Conservation (phyloP, 2,888 invertebrate species). For the Ferrisia virgata region DNA sequence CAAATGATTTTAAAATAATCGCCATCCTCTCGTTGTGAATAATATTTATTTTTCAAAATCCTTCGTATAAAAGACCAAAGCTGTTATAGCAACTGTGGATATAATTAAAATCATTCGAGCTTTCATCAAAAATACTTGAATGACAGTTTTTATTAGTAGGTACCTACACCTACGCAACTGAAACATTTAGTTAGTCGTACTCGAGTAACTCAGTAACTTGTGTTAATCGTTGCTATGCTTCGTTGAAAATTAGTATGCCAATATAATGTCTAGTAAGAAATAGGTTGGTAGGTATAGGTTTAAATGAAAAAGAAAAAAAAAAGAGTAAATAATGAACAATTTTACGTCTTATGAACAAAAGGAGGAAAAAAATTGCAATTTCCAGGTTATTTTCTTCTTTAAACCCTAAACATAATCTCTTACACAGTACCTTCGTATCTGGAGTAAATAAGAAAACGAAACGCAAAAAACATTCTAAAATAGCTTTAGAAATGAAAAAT, state of each 20-base stretch:
- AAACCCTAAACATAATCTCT: not conserved
- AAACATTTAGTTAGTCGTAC: too few species aligned
- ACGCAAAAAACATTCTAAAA: not conserved
- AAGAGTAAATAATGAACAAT: not conserved
- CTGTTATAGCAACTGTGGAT: too few species aligned
- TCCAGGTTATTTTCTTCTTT: not conserved
- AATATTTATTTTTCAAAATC: too few species aligned
- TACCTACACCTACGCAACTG: too few species aligned
- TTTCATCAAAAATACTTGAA: too few species aligned
- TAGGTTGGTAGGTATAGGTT: not conserved
- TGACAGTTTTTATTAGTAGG: too few species aligned
- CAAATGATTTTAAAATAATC: too few species aligned
- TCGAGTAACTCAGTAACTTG: too few species aligned
- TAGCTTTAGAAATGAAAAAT: not conserved
- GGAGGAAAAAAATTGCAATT: not conserved
- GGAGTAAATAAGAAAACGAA: not conserved
- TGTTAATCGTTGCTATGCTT: too few species aligned
- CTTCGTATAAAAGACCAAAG: too few species aligned
- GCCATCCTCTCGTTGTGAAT: too few species aligned
- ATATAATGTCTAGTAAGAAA: not conserved
- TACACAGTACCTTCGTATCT: not conserved
- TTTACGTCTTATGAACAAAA: not conserved
- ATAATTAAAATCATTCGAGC: too few species aligned
- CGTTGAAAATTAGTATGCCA: not conserved
- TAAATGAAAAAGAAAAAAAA: not conserved